Percentiles rank a stretch among this genome's conserved stretches.
phyloP scores from a whole-genome alignment of 2,113 vertebrate species.

The Hyperoodon ampullatus region DNA sequence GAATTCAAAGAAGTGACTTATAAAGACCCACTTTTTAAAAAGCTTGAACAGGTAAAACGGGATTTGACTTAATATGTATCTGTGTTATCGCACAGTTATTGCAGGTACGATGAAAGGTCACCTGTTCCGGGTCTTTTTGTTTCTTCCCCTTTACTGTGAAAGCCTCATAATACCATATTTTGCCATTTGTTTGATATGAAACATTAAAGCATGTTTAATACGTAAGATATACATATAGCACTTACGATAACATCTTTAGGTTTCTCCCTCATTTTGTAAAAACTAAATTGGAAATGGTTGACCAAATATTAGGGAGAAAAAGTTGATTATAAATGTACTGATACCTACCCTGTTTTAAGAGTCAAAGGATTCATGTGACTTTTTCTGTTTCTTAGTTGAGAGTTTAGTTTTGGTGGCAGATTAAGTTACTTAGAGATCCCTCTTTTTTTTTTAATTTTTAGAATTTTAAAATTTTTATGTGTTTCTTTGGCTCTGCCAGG shows the following conservation, averaged over 20 bases:
- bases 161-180: neutral
- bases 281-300: slow-evolving; percentile 33
- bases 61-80: neutral
- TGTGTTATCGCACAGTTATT: neutral
- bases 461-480: too few species aligned
- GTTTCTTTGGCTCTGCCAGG: too few species aligned
- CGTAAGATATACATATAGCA: neutral
- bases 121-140: neutral
- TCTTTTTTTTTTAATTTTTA: neutral
- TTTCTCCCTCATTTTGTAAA: slow-evolving; percentile 50
- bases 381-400: neutral
- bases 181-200: slow-evolving; percentile 40
- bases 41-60: slow-evolving; percentile 91
- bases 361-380: neutral
- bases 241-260: neutral
- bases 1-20: slow-evolving; percentile 68
- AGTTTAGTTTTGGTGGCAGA: slow-evolving; percentile 19
- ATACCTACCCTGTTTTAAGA: neutral
- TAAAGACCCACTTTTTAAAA: slow-evolving; percentile 86
- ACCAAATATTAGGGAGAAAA: neutral
- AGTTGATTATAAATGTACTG: neutral
- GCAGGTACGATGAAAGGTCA: neutral
- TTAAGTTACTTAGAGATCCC: neutral
- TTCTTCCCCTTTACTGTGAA: neutral
- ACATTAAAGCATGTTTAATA: neutral